These are phyloP conservation scores for Pitta sordida DNA, from an alignment of 2,113 vertebrate genomes.

Conservation along the genomic window DNA sequence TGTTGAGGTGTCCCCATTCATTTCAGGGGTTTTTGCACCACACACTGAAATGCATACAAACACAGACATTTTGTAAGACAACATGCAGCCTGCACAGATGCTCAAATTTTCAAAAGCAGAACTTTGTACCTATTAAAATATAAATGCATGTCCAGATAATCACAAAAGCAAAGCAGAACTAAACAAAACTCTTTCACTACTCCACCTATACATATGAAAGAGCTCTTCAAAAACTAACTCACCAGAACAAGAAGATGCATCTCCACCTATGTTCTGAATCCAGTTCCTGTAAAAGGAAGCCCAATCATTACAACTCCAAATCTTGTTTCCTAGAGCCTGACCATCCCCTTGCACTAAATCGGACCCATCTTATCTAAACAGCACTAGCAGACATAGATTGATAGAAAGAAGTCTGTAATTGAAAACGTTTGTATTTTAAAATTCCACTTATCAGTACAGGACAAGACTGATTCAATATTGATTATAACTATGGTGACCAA, in stretches of 20 bases:
- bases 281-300: slow-evolving; percentile 75
- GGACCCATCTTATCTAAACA: neutral
- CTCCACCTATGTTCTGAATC: slow-evolving; percentile 87
- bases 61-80: slow-evolving; percentile 10
- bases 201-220: neutral
- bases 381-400: neutral
- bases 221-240: slow-evolving; percentile 16
- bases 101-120: neutral
- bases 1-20: neutral
- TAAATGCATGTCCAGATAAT: neutral
- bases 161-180: neutral
- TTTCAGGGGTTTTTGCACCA: neutral
- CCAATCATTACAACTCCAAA: neutral
- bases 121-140: neutral
- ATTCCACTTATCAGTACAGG: neutral
- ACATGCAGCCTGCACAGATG: neutral
- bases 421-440: neutral
- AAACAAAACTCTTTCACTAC: neutral
- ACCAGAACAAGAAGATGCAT: slow-evolving; percentile 82
- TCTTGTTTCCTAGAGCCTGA: neutral
- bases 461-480: neutral
- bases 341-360: neutral
- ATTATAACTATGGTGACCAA: neutral
- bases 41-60: slow-evolving; percentile 8
- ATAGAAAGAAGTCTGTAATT: neutral